Evolutionary conservation across 2,113 vertebrate species (phyloP).

Genomic region (Carollia perspicillata): DNA sequence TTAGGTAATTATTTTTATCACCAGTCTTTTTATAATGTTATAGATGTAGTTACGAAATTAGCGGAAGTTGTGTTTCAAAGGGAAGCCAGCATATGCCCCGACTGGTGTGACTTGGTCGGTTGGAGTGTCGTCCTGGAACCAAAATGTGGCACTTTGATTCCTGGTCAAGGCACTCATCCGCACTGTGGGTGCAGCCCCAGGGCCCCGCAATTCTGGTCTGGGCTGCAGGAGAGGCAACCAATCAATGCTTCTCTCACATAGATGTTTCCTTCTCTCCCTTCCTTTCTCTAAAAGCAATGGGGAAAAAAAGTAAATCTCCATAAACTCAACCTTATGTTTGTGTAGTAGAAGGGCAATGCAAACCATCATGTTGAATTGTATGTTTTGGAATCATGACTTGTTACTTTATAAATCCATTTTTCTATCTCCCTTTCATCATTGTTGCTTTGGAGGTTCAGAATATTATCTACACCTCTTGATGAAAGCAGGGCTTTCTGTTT

Average conservation of each 20-base stretch:
- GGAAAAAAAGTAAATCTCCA: too few species aligned
- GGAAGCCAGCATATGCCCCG: neutral
- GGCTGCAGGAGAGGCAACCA: too few species aligned
- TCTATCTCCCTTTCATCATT: neutral
- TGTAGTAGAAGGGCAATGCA: neutral
- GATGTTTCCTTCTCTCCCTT: too few species aligned
- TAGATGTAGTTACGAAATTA: neutral
- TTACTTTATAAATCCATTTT: neutral
- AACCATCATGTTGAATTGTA: neutral
- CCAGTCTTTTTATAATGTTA: neutral
- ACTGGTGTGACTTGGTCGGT: too few species aligned
- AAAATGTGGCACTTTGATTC: too few species aligned
- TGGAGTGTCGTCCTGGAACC: too few species aligned
- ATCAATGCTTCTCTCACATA: too few species aligned
- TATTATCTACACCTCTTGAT: neutral
- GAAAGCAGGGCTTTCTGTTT: neutral
- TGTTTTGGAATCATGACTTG: neutral
- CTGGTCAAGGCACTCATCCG: too few species aligned
- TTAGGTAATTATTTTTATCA: neutral
- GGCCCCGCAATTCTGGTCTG: too few species aligned
- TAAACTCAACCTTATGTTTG: neutral
- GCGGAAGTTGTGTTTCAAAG: neutral
- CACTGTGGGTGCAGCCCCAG: too few species aligned
- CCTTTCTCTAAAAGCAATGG: too few species aligned
- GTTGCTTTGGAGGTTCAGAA: neutral